Conservation (phyloP, 1,140 invertebrate species). For the Drosophila seguyi region DNA sequence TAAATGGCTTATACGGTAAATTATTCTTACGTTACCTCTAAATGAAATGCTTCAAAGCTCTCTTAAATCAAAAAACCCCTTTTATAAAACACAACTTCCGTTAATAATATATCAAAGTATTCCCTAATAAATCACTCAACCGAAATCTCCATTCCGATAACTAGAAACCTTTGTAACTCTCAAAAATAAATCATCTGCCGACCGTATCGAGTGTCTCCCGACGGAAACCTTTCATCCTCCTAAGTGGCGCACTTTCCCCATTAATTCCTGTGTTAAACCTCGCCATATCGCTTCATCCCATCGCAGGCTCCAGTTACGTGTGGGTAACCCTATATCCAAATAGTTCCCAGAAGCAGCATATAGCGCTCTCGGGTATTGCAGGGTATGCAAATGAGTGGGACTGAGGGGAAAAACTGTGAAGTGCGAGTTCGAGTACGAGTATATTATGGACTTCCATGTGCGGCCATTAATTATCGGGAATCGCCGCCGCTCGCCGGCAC, state of each 20-base stretch:
- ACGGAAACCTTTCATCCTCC: constrained; percentile 47
- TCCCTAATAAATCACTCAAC: constrained; percentile 11
- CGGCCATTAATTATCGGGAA: constrained; percentile 73
- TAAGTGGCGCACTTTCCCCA: constrained; percentile 45
- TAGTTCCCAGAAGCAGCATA: constrained; percentile 34
- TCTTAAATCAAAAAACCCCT: neutral
- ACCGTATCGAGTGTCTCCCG: constrained; percentile 25
- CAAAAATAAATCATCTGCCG: constrained; percentile 31
- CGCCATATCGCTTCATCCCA: constrained; percentile 24
- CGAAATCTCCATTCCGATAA: constrained; percentile 6
- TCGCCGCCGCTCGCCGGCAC: constrained; percentile 67
- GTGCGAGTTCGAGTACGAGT: constrained; percentile 41
- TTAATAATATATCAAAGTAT: neutral
- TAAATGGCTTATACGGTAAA: too few relatives aligned
- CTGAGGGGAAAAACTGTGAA: neutral
- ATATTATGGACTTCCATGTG: constrained; percentile 45
- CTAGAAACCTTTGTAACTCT: neutral
- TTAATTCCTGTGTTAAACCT: constrained; percentile 20
- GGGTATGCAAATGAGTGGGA: constrained; percentile 46
- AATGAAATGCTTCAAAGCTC: neutral
- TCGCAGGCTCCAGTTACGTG: constrained; percentile 30
- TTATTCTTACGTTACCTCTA: neutral
- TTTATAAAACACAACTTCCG: constrained; percentile 4
- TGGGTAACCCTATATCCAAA: constrained; percentile 31
- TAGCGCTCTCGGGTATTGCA: neutral